Percentiles rank a stretch among this genome's conserved stretches.
Conservation (phyloP, 2,888 invertebrate genomes). For the Dasypogon diadema region DNA sequence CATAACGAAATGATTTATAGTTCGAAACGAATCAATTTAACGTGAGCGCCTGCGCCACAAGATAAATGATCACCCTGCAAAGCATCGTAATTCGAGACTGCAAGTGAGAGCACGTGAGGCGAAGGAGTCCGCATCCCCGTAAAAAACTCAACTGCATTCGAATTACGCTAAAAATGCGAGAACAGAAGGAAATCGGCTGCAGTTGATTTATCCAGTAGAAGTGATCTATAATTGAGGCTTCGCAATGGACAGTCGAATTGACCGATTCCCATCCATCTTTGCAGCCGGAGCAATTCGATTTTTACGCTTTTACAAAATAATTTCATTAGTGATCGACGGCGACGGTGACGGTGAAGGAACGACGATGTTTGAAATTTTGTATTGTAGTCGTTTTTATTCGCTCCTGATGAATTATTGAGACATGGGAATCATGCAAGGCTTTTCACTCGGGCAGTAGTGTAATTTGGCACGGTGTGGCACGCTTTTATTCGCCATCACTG, state of each 20-base stretch:
- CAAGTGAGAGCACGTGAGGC: slow-evolving; percentile 24
- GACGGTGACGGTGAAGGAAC: not conserved
- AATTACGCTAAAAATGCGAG: slow-evolving; percentile 35
- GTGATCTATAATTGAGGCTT: slow-evolving; percentile 13
- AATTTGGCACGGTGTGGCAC: slow-evolving; percentile 3
- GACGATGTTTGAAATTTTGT: not conserved
- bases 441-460: not conserved
- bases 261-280: not conserved
- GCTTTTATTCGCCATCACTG: not conserved
- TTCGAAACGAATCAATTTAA: slow-evolving; percentile 48
- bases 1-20: slow-evolving; percentile 37
- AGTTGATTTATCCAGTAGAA: slow-evolving; percentile 1
- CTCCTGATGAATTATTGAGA: not conserved
- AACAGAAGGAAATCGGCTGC: not conserved
- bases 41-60: slow-evolving; percentile 44
- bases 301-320: slow-evolving; percentile 9
- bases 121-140: not conserved
- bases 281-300: not conserved
- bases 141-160: slow-evolving; percentile 39
- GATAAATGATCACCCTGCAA: slow-evolving; percentile 43
- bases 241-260: not conserved
- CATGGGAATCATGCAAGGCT: not conserved
- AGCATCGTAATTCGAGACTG: slow-evolving; percentile 28
- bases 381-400: not conserved
- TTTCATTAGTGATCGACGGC: slow-evolving; percentile 6